Percentiles rank a stretch among this genome's conserved stretches.
Conservation (phyloP, 2,888 invertebrate genomes). For the Pyrrhopygopsis socrates region DNA sequence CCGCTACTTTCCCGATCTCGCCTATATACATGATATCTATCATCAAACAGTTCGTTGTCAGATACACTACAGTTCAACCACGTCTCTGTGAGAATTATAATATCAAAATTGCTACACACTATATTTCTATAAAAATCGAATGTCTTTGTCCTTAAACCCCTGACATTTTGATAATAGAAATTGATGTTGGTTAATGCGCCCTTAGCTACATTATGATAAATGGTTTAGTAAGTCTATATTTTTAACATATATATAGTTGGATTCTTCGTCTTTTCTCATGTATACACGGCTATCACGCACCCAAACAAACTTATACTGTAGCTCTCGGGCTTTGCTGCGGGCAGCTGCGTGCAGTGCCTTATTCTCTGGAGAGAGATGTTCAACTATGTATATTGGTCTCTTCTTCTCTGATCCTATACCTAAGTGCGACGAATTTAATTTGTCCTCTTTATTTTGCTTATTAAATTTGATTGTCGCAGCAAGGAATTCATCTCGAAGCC, state of each 20-base stretch:
- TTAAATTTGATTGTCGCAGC: too few relatives aligned
- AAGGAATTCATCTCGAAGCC: too few relatives aligned
- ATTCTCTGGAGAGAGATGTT: background rate
- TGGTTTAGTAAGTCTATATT: background rate
- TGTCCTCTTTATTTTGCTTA: too few relatives aligned
- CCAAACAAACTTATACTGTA: conserved; percentile 23
- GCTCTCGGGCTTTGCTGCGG: conserved; percentile 22
- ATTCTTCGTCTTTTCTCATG: background rate
- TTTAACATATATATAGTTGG: background rate
- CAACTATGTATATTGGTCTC: too few relatives aligned
- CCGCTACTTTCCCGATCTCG: conserved; percentile 28
- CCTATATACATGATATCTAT: conserved; percentile 32
- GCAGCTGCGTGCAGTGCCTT: conserved; percentile 39
- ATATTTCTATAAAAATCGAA: background rate
- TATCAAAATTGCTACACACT: background rate
- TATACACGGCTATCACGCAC: conserved; percentile 30
- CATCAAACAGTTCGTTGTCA: conserved; percentile 40
- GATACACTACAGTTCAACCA: conserved; percentile 28
- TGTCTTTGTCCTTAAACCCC: background rate
- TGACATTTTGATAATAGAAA: background rate
- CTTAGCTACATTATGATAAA: background rate
- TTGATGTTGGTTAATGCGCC: too few relatives aligned
- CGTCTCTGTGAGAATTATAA: conserved; percentile 43
- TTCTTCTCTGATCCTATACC: too few relatives aligned
- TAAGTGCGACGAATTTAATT: too few relatives aligned